These are phyloP conservation scores for Vireo altiloquus DNA, from an alignment of 2,113 vertebrate genomes.

Conservation along the genomic window DNA sequence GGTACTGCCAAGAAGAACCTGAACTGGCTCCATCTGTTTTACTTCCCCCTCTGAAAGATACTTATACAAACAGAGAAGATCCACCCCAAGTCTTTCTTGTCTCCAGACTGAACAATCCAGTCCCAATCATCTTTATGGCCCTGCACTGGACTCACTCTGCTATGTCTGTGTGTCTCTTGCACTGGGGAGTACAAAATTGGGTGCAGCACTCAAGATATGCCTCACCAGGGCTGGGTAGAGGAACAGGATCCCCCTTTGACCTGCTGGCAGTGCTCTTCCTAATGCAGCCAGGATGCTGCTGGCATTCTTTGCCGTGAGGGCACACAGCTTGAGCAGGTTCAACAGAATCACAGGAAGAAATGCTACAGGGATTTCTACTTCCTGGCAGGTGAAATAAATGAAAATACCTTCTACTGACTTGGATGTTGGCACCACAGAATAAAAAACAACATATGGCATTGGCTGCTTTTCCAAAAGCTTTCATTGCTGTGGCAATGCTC, in stretches of 20 bases:
- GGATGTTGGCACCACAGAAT: neutral
- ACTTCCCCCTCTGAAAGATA: neutral
- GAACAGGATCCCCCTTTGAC: rapidly evolving
- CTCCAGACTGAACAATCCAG: neutral
- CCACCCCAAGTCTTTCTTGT: rapidly evolving
- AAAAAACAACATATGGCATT: neutral
- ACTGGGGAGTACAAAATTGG: neutral
- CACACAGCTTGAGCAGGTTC: neutral
- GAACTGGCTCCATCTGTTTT: neutral
- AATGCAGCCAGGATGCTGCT: neutral
- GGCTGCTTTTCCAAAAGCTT: neutral
- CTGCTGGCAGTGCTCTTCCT: neutral
- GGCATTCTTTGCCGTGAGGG: neutral
- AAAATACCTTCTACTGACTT: neutral
- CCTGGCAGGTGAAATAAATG: neutral
- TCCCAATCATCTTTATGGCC: neutral
- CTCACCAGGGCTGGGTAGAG: neutral
- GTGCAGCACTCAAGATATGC: neutral
- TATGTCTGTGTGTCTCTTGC: neutral
- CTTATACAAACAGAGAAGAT: rapidly evolving
- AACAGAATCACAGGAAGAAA: neutral
- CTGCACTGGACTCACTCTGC: neutral
- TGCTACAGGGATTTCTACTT: neutral
- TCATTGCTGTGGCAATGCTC: neutral
- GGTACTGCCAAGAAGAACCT: neutral